Conservation (phyloP, 2,113 vertebrate genomes). For the Reinhardtius hippoglossoides region DNA sequence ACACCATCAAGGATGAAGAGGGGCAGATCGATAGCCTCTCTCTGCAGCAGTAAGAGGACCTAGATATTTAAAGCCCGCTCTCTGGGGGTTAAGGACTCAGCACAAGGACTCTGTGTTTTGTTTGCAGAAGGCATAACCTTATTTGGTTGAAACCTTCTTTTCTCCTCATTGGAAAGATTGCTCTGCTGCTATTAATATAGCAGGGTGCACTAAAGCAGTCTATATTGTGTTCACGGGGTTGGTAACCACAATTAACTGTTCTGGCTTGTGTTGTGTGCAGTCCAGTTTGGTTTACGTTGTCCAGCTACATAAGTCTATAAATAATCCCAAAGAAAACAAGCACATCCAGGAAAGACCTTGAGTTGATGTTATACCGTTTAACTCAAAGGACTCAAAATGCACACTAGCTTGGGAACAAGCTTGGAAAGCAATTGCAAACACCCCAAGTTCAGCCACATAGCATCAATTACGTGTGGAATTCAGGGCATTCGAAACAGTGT, state of each 20-base stretch:
- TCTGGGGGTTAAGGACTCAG: constrained; percentile 35
- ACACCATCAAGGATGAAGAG: constrained; percentile 41
- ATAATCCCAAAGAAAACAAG: constrained; percentile 60
- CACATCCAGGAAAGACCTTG: constrained; percentile 22
- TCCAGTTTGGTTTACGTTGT: constrained; percentile 44
- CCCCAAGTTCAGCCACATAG: constrained; percentile 78
- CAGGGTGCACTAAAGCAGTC: constrained; percentile 13
- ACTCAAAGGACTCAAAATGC: constrained; percentile 46
- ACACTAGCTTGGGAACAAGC: constrained; percentile 35
- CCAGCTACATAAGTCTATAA: constrained; percentile 31
- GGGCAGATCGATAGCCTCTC: constrained; percentile 47
- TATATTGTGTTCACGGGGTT: constrained; percentile 30
- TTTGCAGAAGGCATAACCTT: constrained; percentile 65
- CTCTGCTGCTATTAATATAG: constrained; percentile 66
- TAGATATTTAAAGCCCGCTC: constrained; percentile 46
- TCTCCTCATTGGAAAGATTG: constrained; percentile 52
- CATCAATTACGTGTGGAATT: constrained; percentile 89
- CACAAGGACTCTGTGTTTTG: constrained; percentile 51
- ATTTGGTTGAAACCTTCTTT: constrained; percentile 68
- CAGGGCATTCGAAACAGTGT: constrained; percentile 80
- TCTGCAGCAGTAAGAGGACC: constrained; percentile 34
- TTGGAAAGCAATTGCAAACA: constrained; percentile 50
- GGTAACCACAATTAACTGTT: constrained; percentile 39
- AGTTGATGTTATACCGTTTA: constrained; percentile 58
- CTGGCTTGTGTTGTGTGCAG: constrained; percentile 16